phyloP scores from a whole-genome alignment of 2,113 vertebrate species.

The Chloroceryle aenea region DNA sequence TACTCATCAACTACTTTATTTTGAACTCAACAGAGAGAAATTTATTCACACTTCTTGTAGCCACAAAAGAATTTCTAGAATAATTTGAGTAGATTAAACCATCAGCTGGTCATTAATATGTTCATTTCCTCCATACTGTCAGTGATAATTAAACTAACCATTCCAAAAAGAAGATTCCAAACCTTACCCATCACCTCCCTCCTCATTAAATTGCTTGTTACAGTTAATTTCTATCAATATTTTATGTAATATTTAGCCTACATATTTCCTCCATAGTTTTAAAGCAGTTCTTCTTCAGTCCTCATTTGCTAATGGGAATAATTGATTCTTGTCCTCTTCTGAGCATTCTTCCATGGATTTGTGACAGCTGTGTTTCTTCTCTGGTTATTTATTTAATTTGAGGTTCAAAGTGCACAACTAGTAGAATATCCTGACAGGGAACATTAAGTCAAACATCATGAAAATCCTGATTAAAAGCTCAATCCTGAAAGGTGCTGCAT shows the following conservation, averaged over 20 bases:
- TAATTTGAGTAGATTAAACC: background rate
- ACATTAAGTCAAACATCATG: background rate
- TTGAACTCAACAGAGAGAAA: background rate
- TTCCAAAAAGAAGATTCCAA: background rate
- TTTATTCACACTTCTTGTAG: background rate
- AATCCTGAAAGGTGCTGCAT: background rate
- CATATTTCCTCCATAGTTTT: background rate
- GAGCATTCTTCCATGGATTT: background rate
- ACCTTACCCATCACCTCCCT: background rate
- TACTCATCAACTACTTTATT: background rate
- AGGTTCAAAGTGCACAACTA: background rate
- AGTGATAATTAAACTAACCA: background rate
- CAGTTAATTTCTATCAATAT: background rate
- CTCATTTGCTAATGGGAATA: constrained; percentile 34
- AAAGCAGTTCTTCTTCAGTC: background rate
- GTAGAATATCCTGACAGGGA: background rate
- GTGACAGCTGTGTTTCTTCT: background rate
- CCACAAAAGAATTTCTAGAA: background rate
- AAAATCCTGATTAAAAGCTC: background rate
- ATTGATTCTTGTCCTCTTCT: background rate
- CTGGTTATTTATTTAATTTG: constrained; percentile 17
- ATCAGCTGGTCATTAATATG: background rate
- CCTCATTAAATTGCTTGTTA: constrained; percentile 6
- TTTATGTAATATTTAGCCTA: background rate
- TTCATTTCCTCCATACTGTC: background rate